phyloP scores from a whole-genome alignment of 2,113 vertebrate genomes.

The Stictonetta naevosa region DNA sequence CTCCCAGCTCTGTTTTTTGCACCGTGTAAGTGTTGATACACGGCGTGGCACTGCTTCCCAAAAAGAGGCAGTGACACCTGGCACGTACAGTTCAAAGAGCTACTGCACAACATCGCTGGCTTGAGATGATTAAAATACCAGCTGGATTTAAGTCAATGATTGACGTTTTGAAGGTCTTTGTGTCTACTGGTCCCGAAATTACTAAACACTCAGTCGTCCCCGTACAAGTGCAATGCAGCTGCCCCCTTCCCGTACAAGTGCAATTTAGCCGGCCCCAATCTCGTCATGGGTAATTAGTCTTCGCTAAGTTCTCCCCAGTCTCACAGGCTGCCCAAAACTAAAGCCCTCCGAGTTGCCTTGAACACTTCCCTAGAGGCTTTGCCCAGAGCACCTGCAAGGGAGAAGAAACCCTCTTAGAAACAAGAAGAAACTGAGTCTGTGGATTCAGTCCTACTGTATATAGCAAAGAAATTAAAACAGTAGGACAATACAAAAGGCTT shows the following conservation, averaged over 20 bases:
- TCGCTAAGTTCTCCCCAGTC: background rate
- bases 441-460: background rate
- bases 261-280: background rate
- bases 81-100: background rate
- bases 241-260: background rate
- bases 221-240: background rate
- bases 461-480: background rate
- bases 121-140: background rate
- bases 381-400: background rate
- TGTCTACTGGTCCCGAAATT: accelerated
- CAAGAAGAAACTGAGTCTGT: background rate
- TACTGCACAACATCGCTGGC: background rate
- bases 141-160: background rate
- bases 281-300: background rate
- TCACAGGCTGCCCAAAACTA: background rate
- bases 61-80: background rate
- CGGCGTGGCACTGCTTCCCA: background rate
- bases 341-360: background rate
- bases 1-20: background rate
- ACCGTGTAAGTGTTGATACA: background rate
- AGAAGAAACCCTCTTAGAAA: background rate
- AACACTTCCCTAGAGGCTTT: background rate
- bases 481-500: background rate
- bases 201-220: background rate
- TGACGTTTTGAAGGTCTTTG: background rate